These are phyloP conservation scores for Taeniopygia guttata DNA, from an alignment of 2,797 vertebrate species.

Conservation along the genomic window DNA sequence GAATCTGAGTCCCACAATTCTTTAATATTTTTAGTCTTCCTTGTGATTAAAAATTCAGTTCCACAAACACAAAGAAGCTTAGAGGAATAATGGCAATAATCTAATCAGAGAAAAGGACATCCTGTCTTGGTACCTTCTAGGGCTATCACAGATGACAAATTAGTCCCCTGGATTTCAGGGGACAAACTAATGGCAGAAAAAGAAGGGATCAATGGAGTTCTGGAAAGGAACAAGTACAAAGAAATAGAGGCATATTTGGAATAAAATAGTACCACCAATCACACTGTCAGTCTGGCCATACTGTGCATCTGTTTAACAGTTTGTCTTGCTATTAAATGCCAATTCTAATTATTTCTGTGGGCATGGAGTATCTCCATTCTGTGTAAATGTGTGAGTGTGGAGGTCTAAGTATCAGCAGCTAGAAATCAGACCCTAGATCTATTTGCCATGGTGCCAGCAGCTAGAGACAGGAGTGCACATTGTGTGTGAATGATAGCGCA, in stretches of 20 bases:
- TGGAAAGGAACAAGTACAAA: neutral
- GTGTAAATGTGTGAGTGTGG: neutral
- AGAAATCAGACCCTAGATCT: neutral
- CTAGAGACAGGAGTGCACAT: rapidly evolving
- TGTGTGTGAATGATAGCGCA: neutral
- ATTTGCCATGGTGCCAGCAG: neutral
- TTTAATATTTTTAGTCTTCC: neutral
- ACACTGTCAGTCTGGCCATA: no score
- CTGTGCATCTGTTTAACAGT: neutral
- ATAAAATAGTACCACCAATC: neutral
- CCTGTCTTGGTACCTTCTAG: neutral
- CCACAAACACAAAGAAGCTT: neutral
- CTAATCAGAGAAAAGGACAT: neutral
- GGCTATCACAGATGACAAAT: neutral
- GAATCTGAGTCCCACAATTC: no score
- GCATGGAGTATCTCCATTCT: neutral
- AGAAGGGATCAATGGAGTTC: no score
- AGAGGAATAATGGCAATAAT: neutral
- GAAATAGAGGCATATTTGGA: neutral
- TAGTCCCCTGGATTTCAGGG: neutral
- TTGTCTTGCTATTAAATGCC: neutral
- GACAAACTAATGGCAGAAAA: neutral
- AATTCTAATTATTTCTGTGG: neutral
- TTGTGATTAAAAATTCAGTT: neutral
- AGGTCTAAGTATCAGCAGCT: neutral